These are phyloP conservation scores for Agrochola macilenta DNA, from an alignment of 2,888 invertebrate genomes.

Conservation along the genomic window DNA sequence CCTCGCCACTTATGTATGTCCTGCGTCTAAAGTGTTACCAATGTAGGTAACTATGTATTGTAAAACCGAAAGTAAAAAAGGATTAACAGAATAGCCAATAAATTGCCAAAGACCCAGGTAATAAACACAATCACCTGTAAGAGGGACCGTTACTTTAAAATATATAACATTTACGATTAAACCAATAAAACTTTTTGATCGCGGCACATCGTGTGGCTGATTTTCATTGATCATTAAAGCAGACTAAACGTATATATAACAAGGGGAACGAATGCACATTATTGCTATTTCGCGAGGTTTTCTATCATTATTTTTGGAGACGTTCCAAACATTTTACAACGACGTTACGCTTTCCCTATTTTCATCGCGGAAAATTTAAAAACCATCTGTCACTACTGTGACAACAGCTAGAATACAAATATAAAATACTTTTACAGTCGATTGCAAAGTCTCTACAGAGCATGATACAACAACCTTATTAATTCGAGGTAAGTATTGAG, in stretches of 20 bases:
- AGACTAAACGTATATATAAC: slow-evolving; percentile 64
- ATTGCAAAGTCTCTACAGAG: slow-evolving; percentile 82
- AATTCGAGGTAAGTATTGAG: slow-evolving; percentile 2
- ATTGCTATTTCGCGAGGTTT: slow-evolving; percentile 83
- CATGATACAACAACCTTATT: slow-evolving; percentile 38
- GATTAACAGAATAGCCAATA: slow-evolving; percentile 9
- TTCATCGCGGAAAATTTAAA: slow-evolving; percentile 90
- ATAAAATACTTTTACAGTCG: slow-evolving; percentile 88
- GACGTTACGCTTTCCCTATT: slow-evolving; percentile 89
- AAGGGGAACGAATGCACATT: slow-evolving; percentile 76
- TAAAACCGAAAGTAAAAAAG: not conserved
- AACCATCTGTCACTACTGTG: slow-evolving; percentile 89
- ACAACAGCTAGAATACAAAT: slow-evolving; percentile 89
- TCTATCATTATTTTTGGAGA: slow-evolving; percentile 88
- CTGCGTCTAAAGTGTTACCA: not conserved
- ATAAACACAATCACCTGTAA: slow-evolving; percentile 27
- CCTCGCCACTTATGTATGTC: no score
- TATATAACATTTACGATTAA: slow-evolving; percentile 44
- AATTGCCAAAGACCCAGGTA: slow-evolving; percentile 5
- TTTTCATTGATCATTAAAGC: slow-evolving; percentile 66
- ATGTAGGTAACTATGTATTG: not conserved
- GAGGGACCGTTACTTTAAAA: slow-evolving; percentile 25
- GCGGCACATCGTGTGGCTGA: slow-evolving; percentile 39
- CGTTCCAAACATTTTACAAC: slow-evolving; percentile 87
- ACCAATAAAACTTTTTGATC: slow-evolving; percentile 45